Base-by-base conservation (phyloP, 2,113 vertebrate genomes). In the Scomber japonicus region DNA sequence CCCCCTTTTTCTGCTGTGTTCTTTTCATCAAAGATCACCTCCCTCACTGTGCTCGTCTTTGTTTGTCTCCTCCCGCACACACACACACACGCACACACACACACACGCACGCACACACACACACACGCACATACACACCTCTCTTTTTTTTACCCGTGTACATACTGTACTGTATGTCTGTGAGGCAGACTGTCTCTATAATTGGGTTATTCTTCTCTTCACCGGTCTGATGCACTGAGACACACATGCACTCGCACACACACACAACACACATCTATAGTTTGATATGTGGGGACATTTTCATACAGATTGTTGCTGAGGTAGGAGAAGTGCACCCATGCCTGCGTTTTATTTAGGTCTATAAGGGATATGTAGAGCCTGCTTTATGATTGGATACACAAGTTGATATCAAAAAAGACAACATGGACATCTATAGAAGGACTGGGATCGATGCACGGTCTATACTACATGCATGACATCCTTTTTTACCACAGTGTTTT, bases 141-240 rank as follows among this genome's bases (percentile, higher is more conserved):
- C 13, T 5, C n/a, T 60, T 57, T 59, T 59, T 57, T 76, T 66
- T 64, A 61, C 63, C 56, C 46, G 13, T 81, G 81, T 86, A 87
- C 89, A 88, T 83, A 83, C 83, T 89, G 80, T 81, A 81, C 83
- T 90, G 80, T 82, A 79, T 90, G 89, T 93, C 90, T 91, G 86
- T 91, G 88, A 90, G 91, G 89, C 90, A 92, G 89, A 91, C 89
- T 93, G 88, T 93, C 92, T 88, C 80, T 86, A 84, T 93, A 94
- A 94, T 93, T 93, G 93, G 93, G 90, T 93, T 93, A 94, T 91
- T 89, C 89, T 90, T 88, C 86, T 93, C 90, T 55, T 87, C 90
- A 91, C 89, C 45, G 61, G 91, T 88, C 89, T 94, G 91, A 94
- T 93, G 90, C 88, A 85, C 85, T 79, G 81, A 92, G 91, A 93